Evolutionary conservation across 2,113 vertebrate genomes (phyloP).

Genomic region (Ardeotis arabs): DNA sequence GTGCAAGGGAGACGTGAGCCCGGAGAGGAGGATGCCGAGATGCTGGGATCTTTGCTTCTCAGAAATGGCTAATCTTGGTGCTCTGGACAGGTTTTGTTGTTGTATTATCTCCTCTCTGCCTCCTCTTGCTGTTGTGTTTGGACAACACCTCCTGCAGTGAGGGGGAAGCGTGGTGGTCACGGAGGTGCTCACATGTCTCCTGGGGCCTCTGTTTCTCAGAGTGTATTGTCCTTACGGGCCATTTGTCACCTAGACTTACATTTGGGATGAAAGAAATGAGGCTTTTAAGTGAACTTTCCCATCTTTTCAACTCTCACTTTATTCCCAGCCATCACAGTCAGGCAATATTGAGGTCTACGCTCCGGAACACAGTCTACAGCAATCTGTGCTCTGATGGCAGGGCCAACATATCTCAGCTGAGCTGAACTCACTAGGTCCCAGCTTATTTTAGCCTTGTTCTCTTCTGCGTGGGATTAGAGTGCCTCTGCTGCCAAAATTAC

Average conservation of each 20-base stretch:
- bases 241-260: neutral
- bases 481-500: constrained; percentile 62
- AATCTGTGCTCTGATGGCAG: neutral
- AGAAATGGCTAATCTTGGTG: neutral
- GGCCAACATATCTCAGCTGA: neutral
- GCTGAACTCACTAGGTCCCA: neutral
- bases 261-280: neutral
- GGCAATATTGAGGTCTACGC: neutral
- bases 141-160: neutral
- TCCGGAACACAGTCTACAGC: neutral
- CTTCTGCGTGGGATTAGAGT: constrained; percentile 29
- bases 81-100: neutral
- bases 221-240: neutral
- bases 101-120: neutral
- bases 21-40: neutral
- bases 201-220: neutral
- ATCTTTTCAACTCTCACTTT: neutral
- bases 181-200: neutral
- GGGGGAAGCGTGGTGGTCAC: neutral
- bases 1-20: neutral
- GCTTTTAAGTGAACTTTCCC: neutral
- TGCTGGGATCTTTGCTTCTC: neutral
- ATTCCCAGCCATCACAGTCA: neutral
- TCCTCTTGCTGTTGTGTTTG: neutral
- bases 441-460: neutral